These are phyloP conservation scores for Eulacestoma nigropectus DNA, from an alignment of 2,113 vertebrate genomes.

Conservation along the genomic window DNA sequence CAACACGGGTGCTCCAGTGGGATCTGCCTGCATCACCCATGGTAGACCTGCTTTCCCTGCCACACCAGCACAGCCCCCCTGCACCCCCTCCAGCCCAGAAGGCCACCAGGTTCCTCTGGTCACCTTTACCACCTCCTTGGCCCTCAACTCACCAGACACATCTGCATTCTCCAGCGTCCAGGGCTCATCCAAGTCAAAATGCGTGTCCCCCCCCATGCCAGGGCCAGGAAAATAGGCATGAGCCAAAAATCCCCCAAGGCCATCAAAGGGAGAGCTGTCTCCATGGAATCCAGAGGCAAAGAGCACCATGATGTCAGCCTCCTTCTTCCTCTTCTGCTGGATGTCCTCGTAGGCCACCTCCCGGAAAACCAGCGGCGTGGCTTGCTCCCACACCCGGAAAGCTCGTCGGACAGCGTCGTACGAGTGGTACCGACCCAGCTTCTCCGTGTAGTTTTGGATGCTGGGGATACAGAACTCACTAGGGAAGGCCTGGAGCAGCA, in stretches of 20 bases:
- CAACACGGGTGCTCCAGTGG: accelerated
- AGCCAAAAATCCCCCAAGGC: conserved; percentile 89
- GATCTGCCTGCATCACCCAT: background rate
- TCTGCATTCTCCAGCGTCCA: conserved; percentile 89
- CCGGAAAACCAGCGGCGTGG: conserved; percentile 83
- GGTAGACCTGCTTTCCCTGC: background rate
- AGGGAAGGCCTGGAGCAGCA: background rate
- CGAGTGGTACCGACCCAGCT: conserved; percentile 81
- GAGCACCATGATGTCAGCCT: conserved; percentile 90
- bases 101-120: background rate
- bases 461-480: conserved; percentile 55
- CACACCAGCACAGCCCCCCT: background rate
- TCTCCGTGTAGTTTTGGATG: conserved; percentile 87
- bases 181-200: conserved; percentile 93
- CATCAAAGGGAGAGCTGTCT: conserved; percentile 95
- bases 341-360: conserved; percentile 83
- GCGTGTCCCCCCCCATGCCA: conserved; percentile 90
- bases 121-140: background rate
- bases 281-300: conserved; percentile 96
- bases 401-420: conserved; percentile 80
- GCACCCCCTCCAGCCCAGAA: background rate
- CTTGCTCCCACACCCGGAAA: conserved; percentile 85
- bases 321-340: conserved; percentile 79
- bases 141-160: conserved; percentile 75
- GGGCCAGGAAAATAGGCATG: conserved; percentile 94